A percentile compares a stretch with the other conserved stretches of the same genome.
Evolutionary conservation across 1,140 invertebrate genomes (phyloP).

Genomic region (Drosophila azteca): DNA sequence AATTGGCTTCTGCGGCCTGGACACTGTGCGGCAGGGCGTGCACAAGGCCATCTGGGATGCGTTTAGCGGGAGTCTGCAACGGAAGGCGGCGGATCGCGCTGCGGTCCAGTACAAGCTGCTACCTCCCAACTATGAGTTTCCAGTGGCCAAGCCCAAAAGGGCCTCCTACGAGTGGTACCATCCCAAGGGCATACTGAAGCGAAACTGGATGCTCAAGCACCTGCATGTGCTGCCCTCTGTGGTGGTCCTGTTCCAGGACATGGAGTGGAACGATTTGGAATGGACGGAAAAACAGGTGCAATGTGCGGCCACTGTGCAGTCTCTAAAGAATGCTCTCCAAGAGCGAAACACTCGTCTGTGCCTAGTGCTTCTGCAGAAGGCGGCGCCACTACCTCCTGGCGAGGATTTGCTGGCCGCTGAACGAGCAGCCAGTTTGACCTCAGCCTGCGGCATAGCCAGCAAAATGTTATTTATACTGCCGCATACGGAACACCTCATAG

Average conservation of each 20-base stretch:
- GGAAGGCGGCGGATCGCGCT: conserved; percentile 84
- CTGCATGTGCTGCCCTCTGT: conserved; percentile 95
- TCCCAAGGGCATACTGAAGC: conserved; percentile 97
- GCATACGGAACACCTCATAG: conserved; percentile 90
- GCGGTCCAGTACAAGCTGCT: conserved; percentile 93
- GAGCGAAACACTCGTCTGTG: conserved; percentile 94
- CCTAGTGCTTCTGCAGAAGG: conserved; percentile 94
- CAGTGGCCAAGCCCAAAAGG: conserved; percentile 94
- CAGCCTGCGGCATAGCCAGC: conserved; percentile 94
- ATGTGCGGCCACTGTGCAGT: conserved; percentile 95
- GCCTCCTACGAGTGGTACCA: conserved; percentile 98
- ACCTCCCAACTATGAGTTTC: conserved; percentile 92
- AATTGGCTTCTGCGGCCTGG: conserved; percentile 93
- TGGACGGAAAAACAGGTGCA: conserved; percentile 98
- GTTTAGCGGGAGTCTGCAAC: conserved; percentile 89
- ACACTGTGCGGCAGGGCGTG: conserved; percentile 91
- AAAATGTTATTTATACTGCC: conserved; percentile 97
- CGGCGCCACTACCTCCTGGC: conserved; percentile 89
- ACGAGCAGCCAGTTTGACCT: conserved; percentile 93
- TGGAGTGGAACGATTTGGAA: conserved; percentile 97
- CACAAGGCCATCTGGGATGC: conserved; percentile 97
- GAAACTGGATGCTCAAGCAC: conserved; percentile 98
- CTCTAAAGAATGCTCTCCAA: conserved; percentile 86
- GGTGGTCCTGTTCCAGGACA: conserved; percentile 96
- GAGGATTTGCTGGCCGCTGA: conserved; percentile 95